Evolutionary conservation across 30 jellyfish, hydroid and myxozoan genomes (phyloP).

Genomic region (Aurelia coerulea): DNA sequence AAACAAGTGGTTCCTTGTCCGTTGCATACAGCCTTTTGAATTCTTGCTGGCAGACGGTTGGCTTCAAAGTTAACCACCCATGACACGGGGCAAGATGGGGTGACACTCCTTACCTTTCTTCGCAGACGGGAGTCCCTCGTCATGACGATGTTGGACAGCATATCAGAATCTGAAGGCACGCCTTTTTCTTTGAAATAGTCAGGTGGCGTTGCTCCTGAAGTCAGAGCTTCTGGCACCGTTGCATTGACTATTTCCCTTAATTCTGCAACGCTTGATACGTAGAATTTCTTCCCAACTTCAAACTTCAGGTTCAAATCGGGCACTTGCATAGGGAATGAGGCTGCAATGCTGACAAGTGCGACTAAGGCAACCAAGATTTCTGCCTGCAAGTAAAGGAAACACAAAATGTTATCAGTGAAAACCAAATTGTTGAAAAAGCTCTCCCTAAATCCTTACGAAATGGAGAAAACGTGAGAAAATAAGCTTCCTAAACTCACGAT

Average conservation of each 20-base stretch:
- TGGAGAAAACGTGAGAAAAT: too few species aligned
- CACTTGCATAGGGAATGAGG: slow-evolving; percentile 51
- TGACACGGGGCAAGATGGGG: slow-evolving; percentile 58
- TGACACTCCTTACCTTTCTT: slow-evolving; percentile 21
- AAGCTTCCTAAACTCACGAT: too few species aligned
- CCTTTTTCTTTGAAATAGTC: slow-evolving; percentile 42
- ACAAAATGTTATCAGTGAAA: not conserved
- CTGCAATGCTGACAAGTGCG: slow-evolving; percentile 22
- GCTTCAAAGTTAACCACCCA: slow-evolving; percentile 44
- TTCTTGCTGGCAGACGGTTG: slow-evolving; percentile 44
- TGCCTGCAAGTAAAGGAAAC: slow-evolving; percentile 17
- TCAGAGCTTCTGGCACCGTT: slow-evolving; percentile 42
- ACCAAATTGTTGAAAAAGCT: too few species aligned
- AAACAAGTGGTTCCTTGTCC: slow-evolving; percentile 63
- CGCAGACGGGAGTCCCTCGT: not conserved
- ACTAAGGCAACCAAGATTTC: not conserved
- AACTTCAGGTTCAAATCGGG: slow-evolving; percentile 17
- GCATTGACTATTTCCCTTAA: slow-evolving; percentile 27
- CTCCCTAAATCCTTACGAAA: too few species aligned
- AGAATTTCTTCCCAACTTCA: slow-evolving; percentile 27
- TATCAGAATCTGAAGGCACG: slow-evolving; percentile 2
- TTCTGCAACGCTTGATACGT: slow-evolving; percentile 45
- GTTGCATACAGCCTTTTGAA: slow-evolving; percentile 43
- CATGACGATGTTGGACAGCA: slow-evolving; percentile 17
- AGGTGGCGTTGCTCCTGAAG: slow-evolving; percentile 52